Percentiles rank a stretch among this genome's conserved stretches.
Evolutionary conservation across 2,113 vertebrate genomes (phyloP).

Genomic region (Gavia stellata): DNA sequence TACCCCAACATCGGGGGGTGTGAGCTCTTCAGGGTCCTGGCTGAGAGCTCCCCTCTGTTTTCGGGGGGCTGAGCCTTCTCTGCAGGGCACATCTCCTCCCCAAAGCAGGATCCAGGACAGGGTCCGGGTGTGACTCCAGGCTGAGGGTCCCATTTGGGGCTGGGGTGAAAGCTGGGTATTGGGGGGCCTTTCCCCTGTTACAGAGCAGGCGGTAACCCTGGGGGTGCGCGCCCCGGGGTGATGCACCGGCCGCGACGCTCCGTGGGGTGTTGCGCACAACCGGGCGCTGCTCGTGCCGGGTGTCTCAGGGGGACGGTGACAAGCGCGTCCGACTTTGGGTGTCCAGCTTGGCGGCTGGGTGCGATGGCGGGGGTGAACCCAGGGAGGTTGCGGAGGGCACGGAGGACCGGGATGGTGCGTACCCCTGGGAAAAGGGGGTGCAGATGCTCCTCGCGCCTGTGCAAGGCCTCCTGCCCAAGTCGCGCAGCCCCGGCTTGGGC

Average conservation of each 20-base stretch:
- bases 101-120: too few species aligned
- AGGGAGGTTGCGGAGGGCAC: not conserved
- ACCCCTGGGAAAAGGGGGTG: not conserved
- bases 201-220: not conserved
- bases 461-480: not conserved
- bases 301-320: accelerated
- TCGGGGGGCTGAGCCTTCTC: not conserved
- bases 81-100: not conserved
- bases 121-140: not conserved
- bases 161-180: not conserved
- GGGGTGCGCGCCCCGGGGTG: accelerated
- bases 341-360: not conserved
- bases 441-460: accelerated
- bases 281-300: accelerated
- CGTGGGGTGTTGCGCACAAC: accelerated
- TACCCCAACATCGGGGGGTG: accelerated
- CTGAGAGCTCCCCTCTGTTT: not conserved
- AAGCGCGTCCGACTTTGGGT: accelerated
- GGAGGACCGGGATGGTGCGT: accelerated
- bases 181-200: not conserved
- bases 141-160: not conserved
- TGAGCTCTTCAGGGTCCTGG: not conserved
- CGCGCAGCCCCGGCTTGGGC: not conserved
- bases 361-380: not conserved
- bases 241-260: accelerated